These are phyloP conservation scores for Troides aeacus DNA, from an alignment of 2,888 invertebrate genomes.

Conservation along the genomic window DNA sequence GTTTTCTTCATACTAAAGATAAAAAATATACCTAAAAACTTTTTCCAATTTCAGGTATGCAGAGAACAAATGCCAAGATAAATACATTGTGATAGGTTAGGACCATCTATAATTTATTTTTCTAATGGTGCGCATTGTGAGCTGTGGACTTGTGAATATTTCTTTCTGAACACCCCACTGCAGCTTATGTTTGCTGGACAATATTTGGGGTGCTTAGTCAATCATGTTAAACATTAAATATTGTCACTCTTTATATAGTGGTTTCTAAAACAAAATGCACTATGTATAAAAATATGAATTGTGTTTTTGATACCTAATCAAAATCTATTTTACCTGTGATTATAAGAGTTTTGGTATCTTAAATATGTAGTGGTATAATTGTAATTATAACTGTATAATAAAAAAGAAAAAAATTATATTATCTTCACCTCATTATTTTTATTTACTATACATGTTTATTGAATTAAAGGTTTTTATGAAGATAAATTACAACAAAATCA, in stretches of 20 bases:
- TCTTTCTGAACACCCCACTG: slow-evolving; percentile 62
- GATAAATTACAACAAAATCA: background rate
- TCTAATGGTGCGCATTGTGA: slow-evolving; percentile 79
- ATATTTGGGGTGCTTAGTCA: slow-evolving; percentile 73
- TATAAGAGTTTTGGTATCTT: slow-evolving; percentile 40
- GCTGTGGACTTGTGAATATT: slow-evolving; percentile 77
- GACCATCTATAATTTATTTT: slow-evolving; percentile 79
- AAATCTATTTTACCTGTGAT: slow-evolving; percentile 52
- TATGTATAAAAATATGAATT: slow-evolving; percentile 52
- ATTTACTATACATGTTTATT: background rate
- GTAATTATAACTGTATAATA: slow-evolving; percentile 40
- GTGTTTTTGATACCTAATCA: slow-evolving; percentile 52
- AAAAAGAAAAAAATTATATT: slow-evolving; percentile 25
- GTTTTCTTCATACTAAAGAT: too few relatives aligned
- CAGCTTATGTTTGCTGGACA: slow-evolving; percentile 65
- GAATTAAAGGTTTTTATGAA: background rate
- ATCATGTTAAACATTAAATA: slow-evolving; percentile 67
- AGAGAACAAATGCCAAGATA: slow-evolving; percentile 80
- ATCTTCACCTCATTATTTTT: slow-evolving; percentile 26
- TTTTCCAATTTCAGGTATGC: slow-evolving; percentile 67
- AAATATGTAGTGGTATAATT: slow-evolving; percentile 39
- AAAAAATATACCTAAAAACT: background rate
- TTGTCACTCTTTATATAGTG: slow-evolving; percentile 63
- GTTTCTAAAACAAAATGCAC: slow-evolving; percentile 63
- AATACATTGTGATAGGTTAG: slow-evolving; percentile 66